Evolutionary conservation across 2,888 invertebrate species (phyloP), one percentile per base, ranked within the genome.

Genomic region (Cryptus viduatorius): DNA sequence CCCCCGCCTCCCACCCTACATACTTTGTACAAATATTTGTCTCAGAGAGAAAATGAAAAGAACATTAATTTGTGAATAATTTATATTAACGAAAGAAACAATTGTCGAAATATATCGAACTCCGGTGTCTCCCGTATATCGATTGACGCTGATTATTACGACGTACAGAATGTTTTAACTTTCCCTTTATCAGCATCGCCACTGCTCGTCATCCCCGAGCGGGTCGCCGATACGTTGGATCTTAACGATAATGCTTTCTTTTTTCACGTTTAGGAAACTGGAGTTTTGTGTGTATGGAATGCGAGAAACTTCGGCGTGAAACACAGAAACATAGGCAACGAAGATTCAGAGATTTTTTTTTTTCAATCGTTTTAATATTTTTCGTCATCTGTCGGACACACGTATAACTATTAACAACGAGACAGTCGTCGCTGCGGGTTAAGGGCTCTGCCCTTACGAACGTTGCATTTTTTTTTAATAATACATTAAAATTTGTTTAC

Each of bases 11-110:
- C 12, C 4, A 44, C 42, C 44, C 64, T 7, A 37, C 61, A 53
- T 71, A 77, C 53, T 77, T 82, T 77, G 82, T 82, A 82, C 82
- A 81, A 76, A 81, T 61, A 24, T 76, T 76, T 64, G 29, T 69
- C 69, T 37, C 65, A 37, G 69, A 53, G 72, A 67, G 46, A 42
- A 56, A 67, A 29, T 2, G 14, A 29, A 14, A 19, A 29, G 12
- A 59, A 61, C 5, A 46, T 72, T 82, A 10, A 82, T 72, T 77
- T 59, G 77, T 24, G 59, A 71, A 82, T 82, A 31, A 76, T 81
- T 72, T 68, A 42, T 68, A 80, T 46, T 46, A 19, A 59, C 46
- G 29, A 61, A 24, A 61, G 29, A 61, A 61, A 10, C 29, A 75
- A 64, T 61, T 50, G 31, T 68, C 48, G 48, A 42, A 14, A 46